These are phyloP conservation scores for Mesocentrotus franciscanus DNA, from an alignment of 53 echinoderm and acorn worm genomes.

Conservation along the genomic window DNA sequence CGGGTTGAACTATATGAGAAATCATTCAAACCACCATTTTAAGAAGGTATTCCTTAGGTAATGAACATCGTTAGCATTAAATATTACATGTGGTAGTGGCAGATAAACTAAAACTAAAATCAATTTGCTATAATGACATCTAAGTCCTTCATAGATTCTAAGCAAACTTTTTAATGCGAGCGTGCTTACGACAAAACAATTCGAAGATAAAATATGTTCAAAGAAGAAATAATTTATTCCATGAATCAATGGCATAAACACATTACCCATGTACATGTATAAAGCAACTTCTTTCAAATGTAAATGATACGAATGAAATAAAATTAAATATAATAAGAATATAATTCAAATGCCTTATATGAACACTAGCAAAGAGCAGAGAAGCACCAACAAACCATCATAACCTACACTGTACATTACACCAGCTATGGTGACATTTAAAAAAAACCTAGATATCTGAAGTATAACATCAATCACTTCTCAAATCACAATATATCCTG, in stretches of 20 bases:
- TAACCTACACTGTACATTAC: too few species aligned
- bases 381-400: too few species aligned
- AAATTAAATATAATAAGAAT: too few species aligned
- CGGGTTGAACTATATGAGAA: not conserved
- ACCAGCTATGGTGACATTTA: not conserved
- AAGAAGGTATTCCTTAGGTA: not conserved
- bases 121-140: not conserved
- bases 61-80: not conserved
- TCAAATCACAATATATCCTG: not conserved
- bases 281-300: not conserved
- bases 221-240: not conserved
- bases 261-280: not conserved
- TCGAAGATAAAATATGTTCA: not conserved
- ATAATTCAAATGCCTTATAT: too few species aligned
- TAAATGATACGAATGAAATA: too few species aligned
- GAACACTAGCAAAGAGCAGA: too few species aligned
- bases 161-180: not conserved
- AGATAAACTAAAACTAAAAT: not conserved
- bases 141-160: not conserved
- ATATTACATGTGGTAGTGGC: not conserved
- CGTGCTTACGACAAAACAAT: too few species aligned
- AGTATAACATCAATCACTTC: conserved; percentile 12
- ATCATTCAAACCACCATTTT: not conserved
- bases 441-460: not conserved
- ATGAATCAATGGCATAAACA: too few species aligned